Conservation (phyloP, 2,797 vertebrate genomes). For the Gallinago solitaria region DNA sequence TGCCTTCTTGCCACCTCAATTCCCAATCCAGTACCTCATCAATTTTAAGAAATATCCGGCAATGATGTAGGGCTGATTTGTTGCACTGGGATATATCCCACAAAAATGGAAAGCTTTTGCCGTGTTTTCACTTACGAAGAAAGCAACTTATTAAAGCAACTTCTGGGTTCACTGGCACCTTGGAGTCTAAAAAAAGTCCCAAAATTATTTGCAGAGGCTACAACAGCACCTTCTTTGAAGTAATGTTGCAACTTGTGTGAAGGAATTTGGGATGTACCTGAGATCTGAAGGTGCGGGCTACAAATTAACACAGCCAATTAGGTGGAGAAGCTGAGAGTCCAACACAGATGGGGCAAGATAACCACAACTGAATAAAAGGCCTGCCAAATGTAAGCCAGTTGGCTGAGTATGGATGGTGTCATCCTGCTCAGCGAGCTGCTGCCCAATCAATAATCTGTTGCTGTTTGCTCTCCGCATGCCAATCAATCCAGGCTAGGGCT, state of each 20-base stretch:
- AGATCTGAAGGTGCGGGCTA: slow-evolving; percentile 59
- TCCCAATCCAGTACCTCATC: not conserved
- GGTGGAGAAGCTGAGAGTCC: slow-evolving; percentile 47
- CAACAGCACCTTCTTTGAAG: slow-evolving; percentile 63
- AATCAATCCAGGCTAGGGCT: slow-evolving; percentile 18
- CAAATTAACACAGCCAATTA: slow-evolving; percentile 67
- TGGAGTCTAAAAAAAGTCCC: slow-evolving; percentile 38
- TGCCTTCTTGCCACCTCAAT: not conserved
- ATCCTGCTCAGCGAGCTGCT: slow-evolving; percentile 8
- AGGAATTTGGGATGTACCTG: slow-evolving; percentile 61
- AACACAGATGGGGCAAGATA: slow-evolving; percentile 47
- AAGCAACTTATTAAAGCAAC: slow-evolving; percentile 31
- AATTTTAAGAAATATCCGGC: slow-evolving; percentile 14
- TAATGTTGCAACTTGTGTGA: slow-evolving; percentile 60
- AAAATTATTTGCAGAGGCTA: slow-evolving; percentile 52
- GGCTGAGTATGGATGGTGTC: not conserved
- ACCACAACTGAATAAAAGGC: slow-evolving; percentile 46
- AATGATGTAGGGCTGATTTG: not conserved
- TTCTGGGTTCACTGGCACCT: slow-evolving; percentile 38
- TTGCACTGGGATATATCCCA: not conserved
- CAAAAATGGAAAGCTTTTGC: slow-evolving; percentile 24
- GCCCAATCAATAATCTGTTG: slow-evolving; percentile 52
- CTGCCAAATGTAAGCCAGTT: slow-evolving; percentile 35
- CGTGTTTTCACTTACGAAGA: not conserved
- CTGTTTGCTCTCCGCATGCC: slow-evolving; percentile 3